These are phyloP conservation scores for Zosterops borbonicus DNA, from an alignment of 2,113 vertebrate genomes.

Conservation along the genomic window DNA sequence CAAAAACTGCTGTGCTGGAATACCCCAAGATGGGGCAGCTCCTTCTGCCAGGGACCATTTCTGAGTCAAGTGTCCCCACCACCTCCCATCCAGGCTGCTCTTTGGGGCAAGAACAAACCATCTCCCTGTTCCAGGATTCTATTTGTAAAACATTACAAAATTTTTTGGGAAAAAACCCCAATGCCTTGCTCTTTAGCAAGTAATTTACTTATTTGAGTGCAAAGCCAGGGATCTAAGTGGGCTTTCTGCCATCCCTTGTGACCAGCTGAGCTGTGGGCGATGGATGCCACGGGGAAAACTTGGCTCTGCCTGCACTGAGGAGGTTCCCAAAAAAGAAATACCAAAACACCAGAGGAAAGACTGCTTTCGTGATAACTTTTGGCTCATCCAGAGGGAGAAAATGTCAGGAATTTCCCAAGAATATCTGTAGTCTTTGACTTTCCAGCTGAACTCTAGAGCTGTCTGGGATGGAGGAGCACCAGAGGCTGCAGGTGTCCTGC, in stretches of 20 bases:
- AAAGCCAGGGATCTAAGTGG: background rate
- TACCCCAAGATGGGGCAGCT: background rate
- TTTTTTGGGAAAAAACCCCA: fast-evolving
- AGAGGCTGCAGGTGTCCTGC: background rate
- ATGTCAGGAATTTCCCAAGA: slow-evolving; percentile 17
- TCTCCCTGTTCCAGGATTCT: background rate
- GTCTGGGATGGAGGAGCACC: background rate
- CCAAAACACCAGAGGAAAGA: background rate
- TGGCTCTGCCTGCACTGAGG: background rate
- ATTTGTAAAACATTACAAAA: background rate
- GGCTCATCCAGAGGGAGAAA: slow-evolving; percentile 3
- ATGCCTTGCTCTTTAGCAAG: background rate
- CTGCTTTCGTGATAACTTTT: background rate
- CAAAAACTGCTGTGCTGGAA: fast-evolving
- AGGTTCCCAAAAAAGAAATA: background rate
- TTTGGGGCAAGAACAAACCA: background rate
- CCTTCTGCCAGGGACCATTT: fast-evolving
- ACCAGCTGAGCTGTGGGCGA: fast-evolving
- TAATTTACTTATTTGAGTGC: background rate
- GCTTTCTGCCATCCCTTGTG: background rate
- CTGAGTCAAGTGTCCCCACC: too few relatives aligned
- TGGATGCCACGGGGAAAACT: background rate
- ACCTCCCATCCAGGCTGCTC: background rate
- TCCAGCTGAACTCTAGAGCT: background rate
- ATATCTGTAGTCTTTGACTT: background rate